Conservation (phyloP, 2,113 vertebrate genomes). For the Stomatorhinus ivindoensis region DNA sequence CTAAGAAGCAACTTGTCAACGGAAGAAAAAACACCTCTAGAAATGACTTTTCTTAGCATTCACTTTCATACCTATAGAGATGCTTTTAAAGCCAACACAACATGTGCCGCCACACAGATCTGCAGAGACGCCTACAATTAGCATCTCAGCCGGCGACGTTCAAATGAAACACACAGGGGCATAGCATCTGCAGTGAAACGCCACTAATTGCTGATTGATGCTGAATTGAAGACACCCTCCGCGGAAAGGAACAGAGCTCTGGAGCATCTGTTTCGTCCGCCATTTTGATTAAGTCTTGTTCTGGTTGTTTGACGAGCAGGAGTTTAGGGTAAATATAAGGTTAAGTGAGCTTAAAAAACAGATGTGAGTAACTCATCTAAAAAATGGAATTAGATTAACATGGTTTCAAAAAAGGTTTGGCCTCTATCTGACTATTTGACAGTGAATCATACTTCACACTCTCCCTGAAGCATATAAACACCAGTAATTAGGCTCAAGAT, state of each 20-base stretch:
- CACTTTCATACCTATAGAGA: background rate
- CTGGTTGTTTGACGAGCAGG: conserved; percentile 58
- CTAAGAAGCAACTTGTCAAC: background rate
- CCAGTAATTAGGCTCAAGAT: background rate
- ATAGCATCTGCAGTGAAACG: conserved; percentile 62
- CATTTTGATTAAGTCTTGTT: conserved; percentile 62
- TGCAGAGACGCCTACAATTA: conserved; percentile 54
- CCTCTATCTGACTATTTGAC: background rate
- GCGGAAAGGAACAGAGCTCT: conserved; percentile 51
- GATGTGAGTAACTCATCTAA: conserved; percentile 51
- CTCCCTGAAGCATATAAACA: background rate
- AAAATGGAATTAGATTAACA: background rate
- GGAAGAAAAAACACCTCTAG: background rate
- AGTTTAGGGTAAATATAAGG: conserved; percentile 59
- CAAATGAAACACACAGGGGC: conserved; percentile 53
- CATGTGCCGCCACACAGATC: background rate
- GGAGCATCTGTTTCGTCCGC: conserved; percentile 51
- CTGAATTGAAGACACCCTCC: conserved; percentile 45
- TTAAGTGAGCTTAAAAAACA: conserved; percentile 60
- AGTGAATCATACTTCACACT: background rate
- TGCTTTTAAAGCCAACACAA: background rate
- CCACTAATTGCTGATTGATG: conserved; percentile 64
- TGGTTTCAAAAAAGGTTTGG: background rate
- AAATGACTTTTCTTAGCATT: background rate
- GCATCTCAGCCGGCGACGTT: conserved; percentile 44